Evolutionary conservation across 2,888 invertebrate genomes (phyloP).

Genomic region (Eristalinus sepulchralis): DNA sequence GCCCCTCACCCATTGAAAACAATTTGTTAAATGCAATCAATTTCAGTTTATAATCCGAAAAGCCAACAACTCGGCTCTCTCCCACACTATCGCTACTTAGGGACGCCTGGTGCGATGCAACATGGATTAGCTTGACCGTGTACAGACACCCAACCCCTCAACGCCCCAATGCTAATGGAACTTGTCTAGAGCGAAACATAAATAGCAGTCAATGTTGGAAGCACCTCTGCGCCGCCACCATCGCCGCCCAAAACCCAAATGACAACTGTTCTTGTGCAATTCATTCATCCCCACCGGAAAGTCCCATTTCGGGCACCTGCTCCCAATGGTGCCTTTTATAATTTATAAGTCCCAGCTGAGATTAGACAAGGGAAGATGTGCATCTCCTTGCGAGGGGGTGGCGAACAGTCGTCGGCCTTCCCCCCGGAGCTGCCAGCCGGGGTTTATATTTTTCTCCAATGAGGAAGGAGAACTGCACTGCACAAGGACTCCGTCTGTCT

Average conservation of each 20-base stretch:
- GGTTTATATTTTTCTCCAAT: constrained; percentile 34
- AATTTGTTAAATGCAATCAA: constrained; percentile 51
- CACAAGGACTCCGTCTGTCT: neutral
- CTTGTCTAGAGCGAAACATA: neutral
- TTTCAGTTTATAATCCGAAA: constrained; percentile 14
- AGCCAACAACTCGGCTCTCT: neutral
- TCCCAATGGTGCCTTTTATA: constrained; percentile 38
- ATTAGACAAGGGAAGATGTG: constrained; percentile 48
- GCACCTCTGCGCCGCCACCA: neutral
- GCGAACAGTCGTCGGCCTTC: neutral
- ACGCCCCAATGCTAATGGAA: neutral
- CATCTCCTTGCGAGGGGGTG: constrained; percentile 15
- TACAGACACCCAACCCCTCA: neutral
- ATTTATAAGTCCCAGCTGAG: constrained; percentile 58
- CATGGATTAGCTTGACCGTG: constrained; percentile 13
- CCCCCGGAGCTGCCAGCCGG: neutral
- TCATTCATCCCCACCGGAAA: constrained; percentile 13
- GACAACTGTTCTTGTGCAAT: constrained; percentile 43
- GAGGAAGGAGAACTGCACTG: constrained; percentile 24
- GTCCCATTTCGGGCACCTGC: constrained; percentile 57
- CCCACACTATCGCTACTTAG: neutral
- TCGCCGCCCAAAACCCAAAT: constrained; percentile 14
- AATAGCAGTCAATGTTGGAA: constrained; percentile 14
- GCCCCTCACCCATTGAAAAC: constrained; percentile 13
- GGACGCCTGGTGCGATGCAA: constrained; percentile 3